Percentiles rank a stretch among this genome's conserved stretches.
Conservation (phyloP, 2,797 vertebrate genomes). For the Petrocephalus schoutedeni region DNA sequence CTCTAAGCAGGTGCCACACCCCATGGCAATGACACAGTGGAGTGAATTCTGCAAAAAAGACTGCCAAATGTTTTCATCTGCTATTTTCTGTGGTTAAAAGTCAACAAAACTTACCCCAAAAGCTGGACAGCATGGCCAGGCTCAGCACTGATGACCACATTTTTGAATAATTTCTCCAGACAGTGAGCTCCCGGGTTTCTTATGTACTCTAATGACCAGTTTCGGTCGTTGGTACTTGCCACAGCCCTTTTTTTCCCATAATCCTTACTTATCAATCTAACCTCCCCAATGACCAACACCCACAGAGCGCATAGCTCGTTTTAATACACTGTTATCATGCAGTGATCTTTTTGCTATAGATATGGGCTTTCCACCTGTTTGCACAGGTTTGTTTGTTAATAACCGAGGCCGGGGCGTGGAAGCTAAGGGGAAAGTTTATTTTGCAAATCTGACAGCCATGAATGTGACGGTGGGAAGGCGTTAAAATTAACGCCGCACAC, state of each 20-base stretch:
- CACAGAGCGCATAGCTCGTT: conserved; percentile 18
- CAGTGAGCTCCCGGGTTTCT: neutral
- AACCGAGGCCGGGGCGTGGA: conserved; percentile 42
- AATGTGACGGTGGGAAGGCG: neutral
- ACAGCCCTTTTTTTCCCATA: neutral
- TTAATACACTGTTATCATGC: conserved; percentile 25
- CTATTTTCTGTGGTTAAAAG: neutral
- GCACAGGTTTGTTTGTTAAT: conserved; percentile 47
- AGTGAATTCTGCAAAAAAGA: neutral
- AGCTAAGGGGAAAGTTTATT: conserved; percentile 8
- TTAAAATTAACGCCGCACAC: neutral
- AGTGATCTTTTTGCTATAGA: conserved; percentile 38
- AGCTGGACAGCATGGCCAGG: conserved; percentile 38
- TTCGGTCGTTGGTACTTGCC: neutral
- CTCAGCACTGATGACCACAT: conserved; percentile 38
- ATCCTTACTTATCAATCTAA: conserved; percentile 31
- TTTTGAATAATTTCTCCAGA: conserved; percentile 20
- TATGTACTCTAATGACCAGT: neutral
- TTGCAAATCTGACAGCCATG: conserved; percentile 24
- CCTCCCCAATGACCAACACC: conserved; percentile 35
- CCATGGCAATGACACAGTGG: neutral
- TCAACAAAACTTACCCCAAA: conserved; percentile 44
- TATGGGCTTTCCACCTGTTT: conserved; percentile 40
- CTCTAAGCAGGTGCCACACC: neutral
- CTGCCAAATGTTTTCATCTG: neutral